These are phyloP conservation scores for Stichodactyla mertensii DNA, from an alignment of 64 coral and sea anemone genomes.

Conservation along the genomic window DNA sequence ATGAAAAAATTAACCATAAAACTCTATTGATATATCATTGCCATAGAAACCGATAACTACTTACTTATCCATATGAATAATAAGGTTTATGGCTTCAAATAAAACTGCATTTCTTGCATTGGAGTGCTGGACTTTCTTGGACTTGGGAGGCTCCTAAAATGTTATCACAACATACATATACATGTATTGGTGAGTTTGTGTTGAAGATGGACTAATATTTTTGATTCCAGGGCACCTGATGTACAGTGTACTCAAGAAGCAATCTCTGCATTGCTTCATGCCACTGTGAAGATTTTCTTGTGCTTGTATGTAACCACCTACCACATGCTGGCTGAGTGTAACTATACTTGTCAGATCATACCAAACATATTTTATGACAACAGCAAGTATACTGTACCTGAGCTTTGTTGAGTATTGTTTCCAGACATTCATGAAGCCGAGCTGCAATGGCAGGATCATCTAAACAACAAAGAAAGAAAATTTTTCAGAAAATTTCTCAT, in stretches of 20 bases:
- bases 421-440: slow-evolving; percentile 87
- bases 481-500: too few relatives aligned
- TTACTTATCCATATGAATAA: slow-evolving; percentile 98
- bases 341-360: too few relatives aligned
- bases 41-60: neutral
- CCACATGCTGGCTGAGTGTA: too few relatives aligned
- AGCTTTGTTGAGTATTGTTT: slow-evolving; percentile 99
- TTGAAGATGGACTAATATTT: too few relatives aligned
- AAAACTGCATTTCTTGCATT: slow-evolving; percentile 99
- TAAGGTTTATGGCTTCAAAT: slow-evolving; percentile 89
- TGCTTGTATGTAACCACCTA: too few relatives aligned
- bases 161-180: neutral
- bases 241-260: too few relatives aligned
- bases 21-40: too few relatives aligned
- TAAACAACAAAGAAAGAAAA: neutral
- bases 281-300: too few relatives aligned
- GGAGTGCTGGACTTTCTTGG: slow-evolving; percentile 93
- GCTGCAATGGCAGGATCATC: slow-evolving; percentile 84
- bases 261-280: too few relatives aligned
- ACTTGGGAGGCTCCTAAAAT: slow-evolving; percentile 74
- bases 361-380: too few relatives aligned
- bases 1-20: neutral
- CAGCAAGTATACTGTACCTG: slow-evolving; percentile 48
- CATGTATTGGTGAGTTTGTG: too few relatives aligned
- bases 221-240: too few relatives aligned